Conservation (phyloP, 2,797 vertebrate genomes). For the Channallabes apus region DNA sequence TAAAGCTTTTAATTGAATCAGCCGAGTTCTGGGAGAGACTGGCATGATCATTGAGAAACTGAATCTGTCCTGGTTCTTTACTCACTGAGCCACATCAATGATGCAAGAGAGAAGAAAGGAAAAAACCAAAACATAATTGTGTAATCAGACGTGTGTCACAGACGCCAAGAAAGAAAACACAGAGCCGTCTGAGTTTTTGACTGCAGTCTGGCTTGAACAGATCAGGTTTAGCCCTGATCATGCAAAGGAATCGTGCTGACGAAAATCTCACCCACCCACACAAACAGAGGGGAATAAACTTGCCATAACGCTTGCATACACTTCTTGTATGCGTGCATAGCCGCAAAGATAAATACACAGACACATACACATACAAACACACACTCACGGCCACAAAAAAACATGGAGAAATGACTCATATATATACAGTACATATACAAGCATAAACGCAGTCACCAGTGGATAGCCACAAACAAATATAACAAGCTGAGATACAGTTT, state of each 20-base stretch:
- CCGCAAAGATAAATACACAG: constrained; percentile 37
- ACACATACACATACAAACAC: neutral
- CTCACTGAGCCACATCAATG: constrained; percentile 18
- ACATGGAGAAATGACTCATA: constrained; percentile 27
- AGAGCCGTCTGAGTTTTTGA: constrained; percentile 1
- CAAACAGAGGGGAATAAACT: constrained; percentile 33
- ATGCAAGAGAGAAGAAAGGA: constrained; percentile 33
- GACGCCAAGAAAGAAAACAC: constrained; percentile 27
- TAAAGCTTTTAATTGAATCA: constrained; percentile 57
- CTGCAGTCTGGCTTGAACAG: constrained; percentile 5
- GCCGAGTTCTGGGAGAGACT: constrained; percentile 35
- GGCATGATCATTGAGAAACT: constrained; percentile 19
- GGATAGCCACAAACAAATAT: constrained; percentile 23
- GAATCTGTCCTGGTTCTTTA: constrained; percentile 16
- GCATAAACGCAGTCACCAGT: neutral
- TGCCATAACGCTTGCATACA: constrained; percentile 3
- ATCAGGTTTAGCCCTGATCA: neutral
- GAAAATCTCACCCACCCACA: constrained; percentile 24
- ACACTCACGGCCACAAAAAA: constrained; percentile 1
- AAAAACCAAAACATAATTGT: neutral
- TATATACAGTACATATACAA: constrained; percentile 38
- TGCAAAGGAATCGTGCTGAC: neutral
- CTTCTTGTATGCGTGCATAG: constrained; percentile 26
- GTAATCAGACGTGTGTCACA: constrained; percentile 31
- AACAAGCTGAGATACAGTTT: constrained; percentile 26